Percentiles rank a stretch among this genome's conserved stretches.
Conservation (phyloP, 2,113 vertebrate genomes). For the Cryptotis parvus region DNA sequence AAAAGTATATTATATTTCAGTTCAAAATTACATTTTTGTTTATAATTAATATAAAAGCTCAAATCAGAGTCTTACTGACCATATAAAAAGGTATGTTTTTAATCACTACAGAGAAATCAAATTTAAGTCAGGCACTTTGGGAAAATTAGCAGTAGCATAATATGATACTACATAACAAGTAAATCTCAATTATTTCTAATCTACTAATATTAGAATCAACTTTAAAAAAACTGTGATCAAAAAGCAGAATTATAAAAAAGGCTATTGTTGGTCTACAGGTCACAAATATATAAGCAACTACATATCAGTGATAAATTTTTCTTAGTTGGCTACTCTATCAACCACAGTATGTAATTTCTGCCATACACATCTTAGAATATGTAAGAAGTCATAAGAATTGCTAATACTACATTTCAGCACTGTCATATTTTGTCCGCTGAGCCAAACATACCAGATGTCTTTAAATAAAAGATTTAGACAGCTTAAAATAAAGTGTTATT, state of each 20-base stretch:
- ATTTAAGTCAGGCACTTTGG: slow-evolving; percentile 28
- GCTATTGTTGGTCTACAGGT: slow-evolving; percentile 48
- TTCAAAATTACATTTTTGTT: slow-evolving; percentile 52
- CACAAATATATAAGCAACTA: slow-evolving; percentile 61
- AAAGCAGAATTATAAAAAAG: slow-evolving; percentile 49
- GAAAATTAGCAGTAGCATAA: slow-evolving; percentile 53
- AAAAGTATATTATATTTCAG: background rate
- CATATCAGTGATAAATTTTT: slow-evolving; percentile 66
- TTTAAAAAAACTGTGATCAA: slow-evolving; percentile 54
- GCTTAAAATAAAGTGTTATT: slow-evolving; percentile 84
- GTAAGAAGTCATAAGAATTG: slow-evolving; percentile 84
- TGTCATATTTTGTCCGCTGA: slow-evolving; percentile 84
- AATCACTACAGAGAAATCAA: slow-evolving; percentile 22
- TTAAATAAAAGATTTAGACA: slow-evolving; percentile 86
- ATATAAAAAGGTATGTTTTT: background rate
- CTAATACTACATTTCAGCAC: slow-evolving; percentile 85
- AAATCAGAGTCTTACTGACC: slow-evolving; percentile 49
- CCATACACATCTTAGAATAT: slow-evolving; percentile 83
- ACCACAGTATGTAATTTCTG: slow-evolving; percentile 77
- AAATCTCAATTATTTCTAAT: slow-evolving; percentile 58
- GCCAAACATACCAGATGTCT: slow-evolving; percentile 84
- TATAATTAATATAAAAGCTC: slow-evolving; percentile 41
- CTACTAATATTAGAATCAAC: slow-evolving; percentile 7
- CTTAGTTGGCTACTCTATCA: slow-evolving; percentile 71
- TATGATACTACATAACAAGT: background rate